Base-by-base conservation (phyloP, 2,888 invertebrate genomes). In the Macroteleia sp. region DNA sequence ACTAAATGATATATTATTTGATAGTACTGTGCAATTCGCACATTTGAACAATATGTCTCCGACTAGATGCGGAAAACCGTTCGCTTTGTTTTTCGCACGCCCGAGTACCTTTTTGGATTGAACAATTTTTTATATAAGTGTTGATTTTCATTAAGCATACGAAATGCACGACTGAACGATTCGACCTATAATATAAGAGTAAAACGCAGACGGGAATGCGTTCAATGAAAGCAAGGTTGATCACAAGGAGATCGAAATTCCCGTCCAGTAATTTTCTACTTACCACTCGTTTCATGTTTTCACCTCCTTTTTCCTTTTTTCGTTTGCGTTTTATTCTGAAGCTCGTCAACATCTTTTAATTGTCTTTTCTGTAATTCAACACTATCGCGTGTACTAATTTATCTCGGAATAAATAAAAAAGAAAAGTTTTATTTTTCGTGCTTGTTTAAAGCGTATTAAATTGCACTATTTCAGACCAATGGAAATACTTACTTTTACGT, bases 181-280 rank as follows among this genome's bases (percentile, higher is more conserved):
- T 44, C 52, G 36, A 52, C 34, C 44, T 19, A 57, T 50, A 57
- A 57, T 36, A 30, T 42, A 36, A 32, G 69, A 66, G 80, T 67
- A 81, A 71, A 79, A 85, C 83, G 82, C 81, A 79, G 81, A 62
- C 59, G 71, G 82, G 87, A 88, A 89, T 88, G 88, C 86, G 87
- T 85, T 54, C 84, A 85, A 87, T 88, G 88, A 87, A 89, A 88
- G 89, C 88, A 89, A 89, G 89, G 88, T 88, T 88, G 87, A 87
- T 87, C 83, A 79, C 86, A 87, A 88, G 86, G 87, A 87, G 87
- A 88, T 88, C 82, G 87, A 83, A 87, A 86, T 87, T 83, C 84
- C 79, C 83, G 83, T 84, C 85, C 83, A 85, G 84, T 88, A 85
- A 84, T 85, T 84, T 83, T 79, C 83, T 82, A 69, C 39, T 69